Evolutionary conservation across 1,140 invertebrate species (phyloP), one percentile per base, ranked within the genome.

Genomic region (Drosophila nebulosa): DNA sequence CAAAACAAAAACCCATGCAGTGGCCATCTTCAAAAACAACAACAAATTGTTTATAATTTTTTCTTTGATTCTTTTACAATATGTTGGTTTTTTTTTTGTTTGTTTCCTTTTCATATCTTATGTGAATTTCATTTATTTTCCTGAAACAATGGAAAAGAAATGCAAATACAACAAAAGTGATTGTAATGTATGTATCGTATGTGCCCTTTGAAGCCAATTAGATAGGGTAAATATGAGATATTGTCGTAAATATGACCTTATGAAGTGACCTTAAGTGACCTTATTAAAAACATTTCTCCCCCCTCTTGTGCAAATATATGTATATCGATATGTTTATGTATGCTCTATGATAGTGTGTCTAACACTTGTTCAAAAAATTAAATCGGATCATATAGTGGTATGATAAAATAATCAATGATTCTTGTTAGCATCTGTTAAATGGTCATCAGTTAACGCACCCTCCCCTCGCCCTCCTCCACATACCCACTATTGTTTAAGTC

Each of bases 101-200:
- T 24, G 4, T 27, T 52, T n/a, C 22, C 10, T 7, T 27, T 52
- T 14, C 14, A 27, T 16, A 9, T 10, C 5, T 14, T 3, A 53
- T 27, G 12, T 9, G 24, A 55, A 55, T 55, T 55, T 55, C 52
- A 4, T 30, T 55, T 55, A 55, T 55, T 55, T 55, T 55, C 52
- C 52, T 55, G 52, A 30, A 55, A 55, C 24, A 30, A 55, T 55
- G 52, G 52, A 55, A 55, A 55, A 55, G 16, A 55, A 55, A 30
- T 55, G 52, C 52, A 55, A 55, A 55, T 55, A 9, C 16, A 55
- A 26, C 1, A 14, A 55, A 55, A 30, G 16, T 36, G 12, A 57
- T 36, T 58, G 9, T 58, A 58, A 27, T 24, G 51, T 27, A 26
- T 26, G n/a, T n/a, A 26, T 26, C 7, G 51, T 26, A 16, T 9